Evolutionary conservation across 2,888 invertebrate species (phyloP), one percentile per base, ranked within the genome.

Genomic region (Cyaniris semiargus): DNA sequence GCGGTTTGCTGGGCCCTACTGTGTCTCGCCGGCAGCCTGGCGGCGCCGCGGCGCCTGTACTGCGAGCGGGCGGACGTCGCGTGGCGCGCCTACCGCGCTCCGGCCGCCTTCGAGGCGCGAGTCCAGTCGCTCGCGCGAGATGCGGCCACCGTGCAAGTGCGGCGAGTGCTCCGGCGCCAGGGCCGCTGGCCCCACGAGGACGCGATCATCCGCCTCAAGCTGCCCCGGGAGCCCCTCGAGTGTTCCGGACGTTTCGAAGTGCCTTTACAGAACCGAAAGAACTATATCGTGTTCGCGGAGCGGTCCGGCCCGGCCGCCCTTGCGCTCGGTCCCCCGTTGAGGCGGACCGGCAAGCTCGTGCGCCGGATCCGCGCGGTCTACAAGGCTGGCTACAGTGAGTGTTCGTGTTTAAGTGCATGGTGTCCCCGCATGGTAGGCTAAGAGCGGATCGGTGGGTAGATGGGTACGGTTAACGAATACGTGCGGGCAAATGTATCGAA

Each of bases 61-160:
- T 94, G 93, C 91, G 93, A 90, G 90, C 92, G 93, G 85, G 93
- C 91, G 83, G 93, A 94, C 92, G 93, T 93, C 83, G 93, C 93
- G 83, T 93, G 93, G 93, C 90, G 93, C 79, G 93, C 93, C 85
- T 92, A 93, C 90, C 91, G 92, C 82, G 93, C 93, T 82, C 93
- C 93, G 80, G 91, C 90, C 85, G 93, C 93, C 85, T 93, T 94
- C 89, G 93, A 92, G 87, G 93, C 91, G 83, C 91, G 91, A 86
- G 92, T 93, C 81, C 90, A 90, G 84, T 92, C 92, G 81, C 88
- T 92, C 77, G 89, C 91, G 79, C 82, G 80, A 77, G 91, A 88
- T 89, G 90, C 91, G 79, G 93, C 93, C 86, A 92, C 92, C 80
- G 88, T 94, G 81, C 90, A 89, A 83, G 91, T 94, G 83, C 87